Base-by-base conservation (phyloP, 2,888 invertebrate genomes). In the Rhingia rostrata region DNA sequence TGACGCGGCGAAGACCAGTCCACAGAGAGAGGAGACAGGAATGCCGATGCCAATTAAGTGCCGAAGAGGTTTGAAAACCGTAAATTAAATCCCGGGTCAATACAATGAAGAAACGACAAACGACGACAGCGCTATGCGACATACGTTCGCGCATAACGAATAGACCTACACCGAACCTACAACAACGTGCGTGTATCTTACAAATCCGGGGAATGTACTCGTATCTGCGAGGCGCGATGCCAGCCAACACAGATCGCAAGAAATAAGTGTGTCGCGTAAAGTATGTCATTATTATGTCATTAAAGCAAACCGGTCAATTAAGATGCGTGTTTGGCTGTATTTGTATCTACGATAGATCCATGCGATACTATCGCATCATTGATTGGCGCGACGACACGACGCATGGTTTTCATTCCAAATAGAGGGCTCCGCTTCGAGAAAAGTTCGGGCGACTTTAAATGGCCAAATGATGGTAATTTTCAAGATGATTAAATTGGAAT, bases 261-360 rank as follows among this genome's bases (percentile, higher is more conserved):
- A 60, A 60, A 60, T 60, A 60, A 60, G 41, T 60, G 60, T 60
- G 60, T 32, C 60, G 30, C 56, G 56, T 56, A 39, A 41, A 60
- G 60, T 60, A 43, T 60, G 41, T 60, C 60, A 60, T 43, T 60
- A 43, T 60, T 60, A 60, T 60, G 60, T 60, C 60, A 60, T 60
- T 60, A 60, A 41, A 60, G 43, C 9, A 43, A 60, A 60, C 60
- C 43, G 60, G 41, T 60, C 41, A 60, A 60, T 60, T 60, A 43
- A 39, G 56, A 22, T 37, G 56, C 56, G 35, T 22, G 14, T 30
- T 22, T 22, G 22, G 10, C 1, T 10, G 30, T 45, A 6, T 45
- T 22, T 12, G 45, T 12, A 12, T 22, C 14, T 47, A 22, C 10
- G 5, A 30, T 12, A 45, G 45, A 12, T 45, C n/a, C 4, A 22